Percentiles rank a stretch among this genome's conserved stretches.
Evolutionary conservation across 2,888 invertebrate genomes (phyloP).

Genomic region (Chrysotoxum bicinctum): DNA sequence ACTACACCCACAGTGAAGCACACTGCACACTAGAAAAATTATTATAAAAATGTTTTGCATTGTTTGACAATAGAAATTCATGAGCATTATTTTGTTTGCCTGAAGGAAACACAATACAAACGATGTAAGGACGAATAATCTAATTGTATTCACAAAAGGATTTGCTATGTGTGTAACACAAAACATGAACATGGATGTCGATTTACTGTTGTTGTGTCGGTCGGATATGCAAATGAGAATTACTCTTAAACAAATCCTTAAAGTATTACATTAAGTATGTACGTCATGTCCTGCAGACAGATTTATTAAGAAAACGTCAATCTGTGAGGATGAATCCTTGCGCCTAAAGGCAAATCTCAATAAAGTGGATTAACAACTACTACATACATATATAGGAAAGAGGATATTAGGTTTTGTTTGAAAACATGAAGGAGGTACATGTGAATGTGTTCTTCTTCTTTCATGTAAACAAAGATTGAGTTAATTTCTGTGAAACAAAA

Average conservation of each 20-base stretch:
- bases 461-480: no score
- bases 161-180: background rate
- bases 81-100: background rate
- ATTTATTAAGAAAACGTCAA: background rate
- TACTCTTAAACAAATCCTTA: background rate
- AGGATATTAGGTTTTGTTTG: background rate
- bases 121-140: background rate
- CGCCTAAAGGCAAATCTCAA: background rate
- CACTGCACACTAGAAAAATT: constrained; percentile 82
- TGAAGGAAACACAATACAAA: background rate
- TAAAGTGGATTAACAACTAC: background rate
- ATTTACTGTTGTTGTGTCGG: background rate
- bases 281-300: background rate
- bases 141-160: constrained; percentile 2
- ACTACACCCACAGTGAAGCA: constrained; percentile 85
- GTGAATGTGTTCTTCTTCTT: no score
- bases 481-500: background rate
- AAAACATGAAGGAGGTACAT: background rate
- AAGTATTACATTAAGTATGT: background rate
- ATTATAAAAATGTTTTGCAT: constrained; percentile 16
- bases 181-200: background rate
- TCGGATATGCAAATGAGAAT: background rate
- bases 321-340: background rate
- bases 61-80: background rate
- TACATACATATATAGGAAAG: background rate